Conservation (phyloP, 2,888 invertebrate species). For the Drosophila kuntzei region DNA sequence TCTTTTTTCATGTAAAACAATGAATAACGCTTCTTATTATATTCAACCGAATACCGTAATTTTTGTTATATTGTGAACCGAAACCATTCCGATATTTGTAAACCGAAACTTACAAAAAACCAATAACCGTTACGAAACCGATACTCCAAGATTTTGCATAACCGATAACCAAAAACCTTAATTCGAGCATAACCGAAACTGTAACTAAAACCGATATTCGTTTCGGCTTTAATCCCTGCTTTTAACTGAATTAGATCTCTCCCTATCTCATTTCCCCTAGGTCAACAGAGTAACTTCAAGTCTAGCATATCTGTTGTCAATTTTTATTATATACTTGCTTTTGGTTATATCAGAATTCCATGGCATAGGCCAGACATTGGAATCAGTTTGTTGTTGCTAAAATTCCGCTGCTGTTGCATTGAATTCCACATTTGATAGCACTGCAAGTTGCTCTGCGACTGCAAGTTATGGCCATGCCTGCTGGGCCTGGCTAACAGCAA, state of each 20-base stretch:
- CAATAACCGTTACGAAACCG: no score
- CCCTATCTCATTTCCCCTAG: background rate
- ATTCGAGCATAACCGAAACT: no score
- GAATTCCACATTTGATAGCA: constrained; percentile 36
- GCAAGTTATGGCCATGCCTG: constrained; percentile 49
- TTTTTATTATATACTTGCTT: background rate
- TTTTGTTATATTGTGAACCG: no score
- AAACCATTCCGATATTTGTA: no score
- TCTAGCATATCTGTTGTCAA: background rate
- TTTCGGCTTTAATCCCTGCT: no score
- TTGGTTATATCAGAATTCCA: constrained; percentile 26
- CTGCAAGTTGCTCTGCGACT: constrained; percentile 22
- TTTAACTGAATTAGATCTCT: background rate
- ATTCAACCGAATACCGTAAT: no score
- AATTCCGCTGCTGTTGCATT: constrained; percentile 36
- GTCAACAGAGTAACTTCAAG: constrained; percentile 8
- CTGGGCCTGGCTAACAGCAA: constrained; percentile 24
- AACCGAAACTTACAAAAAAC: no score
- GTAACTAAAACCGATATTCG: no score
- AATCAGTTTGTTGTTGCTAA: constrained; percentile 25
- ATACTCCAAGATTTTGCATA: no score
- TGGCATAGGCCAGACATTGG: constrained; percentile 27
- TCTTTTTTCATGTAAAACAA: no score
- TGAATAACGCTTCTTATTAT: no score
- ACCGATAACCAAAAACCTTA: no score